Evolutionary conservation across 2,888 invertebrate species (phyloP).

Genomic region (Erannis defoliaria): DNA sequence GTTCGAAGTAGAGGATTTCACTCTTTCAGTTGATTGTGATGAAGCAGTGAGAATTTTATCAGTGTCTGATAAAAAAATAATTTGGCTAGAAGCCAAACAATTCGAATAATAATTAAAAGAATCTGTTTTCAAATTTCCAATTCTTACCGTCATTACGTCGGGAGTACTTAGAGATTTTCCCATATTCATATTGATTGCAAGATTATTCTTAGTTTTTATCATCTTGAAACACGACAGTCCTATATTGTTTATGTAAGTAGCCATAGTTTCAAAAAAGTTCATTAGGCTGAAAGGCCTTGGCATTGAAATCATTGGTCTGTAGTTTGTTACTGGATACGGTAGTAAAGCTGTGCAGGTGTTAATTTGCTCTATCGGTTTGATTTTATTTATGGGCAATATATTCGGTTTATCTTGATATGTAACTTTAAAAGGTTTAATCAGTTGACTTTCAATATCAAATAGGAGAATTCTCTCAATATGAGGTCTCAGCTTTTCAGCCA

Average conservation of each 20-base stretch:
- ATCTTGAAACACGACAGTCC: constrained; percentile 5
- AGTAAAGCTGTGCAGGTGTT: constrained; percentile 50
- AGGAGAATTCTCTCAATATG: constrained; percentile 26
- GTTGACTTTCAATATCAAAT: constrained; percentile 21
- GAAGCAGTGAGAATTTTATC: not conserved
- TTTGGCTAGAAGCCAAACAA: not conserved
- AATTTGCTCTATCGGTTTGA: constrained; percentile 6
- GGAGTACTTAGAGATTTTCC: constrained; percentile 25
- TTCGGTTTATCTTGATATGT: not conserved
- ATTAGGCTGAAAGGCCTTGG: constrained; percentile 34
- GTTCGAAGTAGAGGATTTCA: not conserved
- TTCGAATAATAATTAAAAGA: not conserved
- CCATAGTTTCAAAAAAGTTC: constrained; percentile 38
- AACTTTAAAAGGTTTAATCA: not conserved
- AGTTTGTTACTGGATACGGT: constrained; percentile 44
- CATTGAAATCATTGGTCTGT: constrained; percentile 24
- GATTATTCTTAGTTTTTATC: constrained; percentile 22
- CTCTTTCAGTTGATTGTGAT: not conserved
- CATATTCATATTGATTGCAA: constrained; percentile 23
- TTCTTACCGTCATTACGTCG: constrained; percentile 21
- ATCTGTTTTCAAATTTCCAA: constrained; percentile 16
- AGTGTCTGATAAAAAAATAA: not conserved
- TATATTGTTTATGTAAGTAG: constrained; percentile 15
- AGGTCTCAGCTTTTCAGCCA: constrained; percentile 38
- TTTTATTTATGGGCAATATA: not conserved